Conservation (phyloP, 1,140 invertebrate genomes). For the Leptinotarsa defecta region DNA sequence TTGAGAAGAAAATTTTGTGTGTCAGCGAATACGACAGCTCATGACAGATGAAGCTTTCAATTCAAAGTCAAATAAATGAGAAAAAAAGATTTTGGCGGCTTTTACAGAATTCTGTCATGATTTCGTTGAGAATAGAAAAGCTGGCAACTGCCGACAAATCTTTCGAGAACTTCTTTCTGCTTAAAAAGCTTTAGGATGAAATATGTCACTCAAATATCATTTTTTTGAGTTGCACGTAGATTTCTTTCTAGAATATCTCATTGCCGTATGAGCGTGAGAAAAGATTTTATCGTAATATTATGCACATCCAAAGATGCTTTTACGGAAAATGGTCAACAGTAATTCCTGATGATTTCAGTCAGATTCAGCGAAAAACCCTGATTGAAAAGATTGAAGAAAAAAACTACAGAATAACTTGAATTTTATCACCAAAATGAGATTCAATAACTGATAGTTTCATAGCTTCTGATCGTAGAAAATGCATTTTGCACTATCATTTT, state of each 20-base stretch:
- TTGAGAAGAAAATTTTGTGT: too few relatives aligned
- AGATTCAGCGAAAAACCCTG: constrained; percentile 4
- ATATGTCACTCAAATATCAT: constrained; percentile 6
- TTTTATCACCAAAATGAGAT: constrained; percentile 6
- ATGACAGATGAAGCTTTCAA: too few relatives aligned
- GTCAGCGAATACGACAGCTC: too few relatives aligned
- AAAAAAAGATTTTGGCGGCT: too few relatives aligned
- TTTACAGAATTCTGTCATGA: too few relatives aligned
- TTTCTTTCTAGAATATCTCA: constrained; percentile 49
- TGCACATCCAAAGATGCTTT: constrained; percentile 46
- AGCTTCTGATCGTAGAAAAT: too few relatives aligned
- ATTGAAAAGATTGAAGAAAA: neutral
- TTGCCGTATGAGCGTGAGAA: constrained; percentile 50
- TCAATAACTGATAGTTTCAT: too few relatives aligned
- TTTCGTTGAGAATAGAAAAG: too few relatives aligned
- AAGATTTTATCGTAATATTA: constrained; percentile 52
- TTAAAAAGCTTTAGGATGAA: constrained; percentile 40
- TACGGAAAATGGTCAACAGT: constrained; percentile 40
- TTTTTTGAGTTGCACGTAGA: constrained; percentile 51
- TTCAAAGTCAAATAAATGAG: too few relatives aligned
- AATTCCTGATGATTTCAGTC: constrained; percentile 45
- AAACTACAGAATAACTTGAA: neutral
- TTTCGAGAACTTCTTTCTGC: constrained; percentile 36
- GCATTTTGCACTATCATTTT: too few relatives aligned
- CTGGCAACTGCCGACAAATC: constrained; percentile 41